A percentile compares a stretch with the other conserved stretches of the same genome.
These are phyloP conservation scores for Paralinhomoeus sp. DNA, from an alignment of 2,888 invertebrate species.

Conservation along the genomic window DNA sequence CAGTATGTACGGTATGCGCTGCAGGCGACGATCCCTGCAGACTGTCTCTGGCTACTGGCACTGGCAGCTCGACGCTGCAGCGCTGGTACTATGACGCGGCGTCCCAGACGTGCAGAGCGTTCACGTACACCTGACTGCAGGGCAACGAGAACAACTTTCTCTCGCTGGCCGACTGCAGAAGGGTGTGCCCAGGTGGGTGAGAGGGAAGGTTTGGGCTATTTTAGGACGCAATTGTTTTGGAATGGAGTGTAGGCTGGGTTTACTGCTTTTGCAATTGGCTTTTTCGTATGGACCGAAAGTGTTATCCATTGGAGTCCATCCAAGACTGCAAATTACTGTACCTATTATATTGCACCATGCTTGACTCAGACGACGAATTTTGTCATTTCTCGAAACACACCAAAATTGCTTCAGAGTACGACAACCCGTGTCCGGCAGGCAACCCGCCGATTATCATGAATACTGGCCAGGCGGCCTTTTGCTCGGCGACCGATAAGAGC, in stretches of 20 bases:
- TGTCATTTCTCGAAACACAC: no score
- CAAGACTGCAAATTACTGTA: no score
- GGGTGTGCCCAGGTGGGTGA: conserved; percentile 6
- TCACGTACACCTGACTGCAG: conserved; percentile 10
- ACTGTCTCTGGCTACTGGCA: conserved; percentile 10
- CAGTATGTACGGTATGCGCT: no score
- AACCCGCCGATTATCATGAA: neutral
- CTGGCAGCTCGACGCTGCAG: conserved; percentile 9
- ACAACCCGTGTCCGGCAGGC: conserved; percentile 6
- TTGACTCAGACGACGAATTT: no score
- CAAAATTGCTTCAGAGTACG: conserved; percentile 4
- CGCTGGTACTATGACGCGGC: conserved; percentile 13
- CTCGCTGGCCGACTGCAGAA: conserved; percentile 4
- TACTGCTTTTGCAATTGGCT: no score
- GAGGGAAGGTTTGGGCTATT: no score
- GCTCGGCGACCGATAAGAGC: neutral
- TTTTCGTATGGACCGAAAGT: no score
- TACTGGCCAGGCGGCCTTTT: conserved; percentile 3
- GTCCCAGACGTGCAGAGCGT: conserved; percentile 10
- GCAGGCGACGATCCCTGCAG: conserved; percentile 8
- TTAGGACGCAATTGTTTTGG: no score
- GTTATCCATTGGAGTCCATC: no score
- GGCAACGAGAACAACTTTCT: conserved; percentile 7
- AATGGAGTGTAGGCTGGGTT: no score
- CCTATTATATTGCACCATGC: no score